phyloP scores from a whole-genome alignment of 2,797 vertebrate species.

The Ibycter americanus region DNA sequence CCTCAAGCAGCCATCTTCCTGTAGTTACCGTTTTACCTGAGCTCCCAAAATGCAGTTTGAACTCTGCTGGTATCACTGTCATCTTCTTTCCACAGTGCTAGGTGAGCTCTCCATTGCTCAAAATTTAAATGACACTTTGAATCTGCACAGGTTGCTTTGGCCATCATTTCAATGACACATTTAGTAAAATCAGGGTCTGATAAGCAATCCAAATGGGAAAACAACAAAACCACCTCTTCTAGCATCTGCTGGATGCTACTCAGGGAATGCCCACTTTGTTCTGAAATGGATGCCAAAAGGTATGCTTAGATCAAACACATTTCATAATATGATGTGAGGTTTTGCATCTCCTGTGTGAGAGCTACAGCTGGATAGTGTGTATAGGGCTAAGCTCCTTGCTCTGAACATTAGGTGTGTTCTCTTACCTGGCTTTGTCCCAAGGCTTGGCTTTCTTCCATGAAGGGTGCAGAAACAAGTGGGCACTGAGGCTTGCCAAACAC shows the following conservation, averaged over 20 bases:
- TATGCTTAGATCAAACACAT: not conserved
- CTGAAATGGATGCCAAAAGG: not conserved
- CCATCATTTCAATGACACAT: not conserved
- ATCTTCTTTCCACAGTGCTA: not conserved
- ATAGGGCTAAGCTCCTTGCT: not conserved
- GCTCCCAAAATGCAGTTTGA: too few species aligned
- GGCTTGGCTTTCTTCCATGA: not conserved
- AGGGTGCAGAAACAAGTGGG: conserved; percentile 3
- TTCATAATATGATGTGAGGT: not conserved
- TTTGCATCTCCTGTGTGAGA: not conserved
- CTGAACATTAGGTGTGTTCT: not conserved
- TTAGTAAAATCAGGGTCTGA: not conserved
- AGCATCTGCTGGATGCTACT: not conserved
- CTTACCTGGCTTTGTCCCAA: conserved; percentile 40
- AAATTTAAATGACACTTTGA: not conserved
- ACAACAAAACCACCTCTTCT: not conserved
- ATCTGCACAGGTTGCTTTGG: not conserved
- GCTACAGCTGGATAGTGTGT: not conserved
- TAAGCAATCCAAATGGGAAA: not conserved
- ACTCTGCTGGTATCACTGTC: too few species aligned
- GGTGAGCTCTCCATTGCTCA: not conserved
- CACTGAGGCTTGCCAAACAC: not conserved
- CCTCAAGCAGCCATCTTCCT: not conserved
- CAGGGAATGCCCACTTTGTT: not conserved
- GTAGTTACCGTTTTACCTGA: too few species aligned